Base-by-base conservation (phyloP, 1,140 invertebrate genomes). In the Hormaphis cornu region DNA sequence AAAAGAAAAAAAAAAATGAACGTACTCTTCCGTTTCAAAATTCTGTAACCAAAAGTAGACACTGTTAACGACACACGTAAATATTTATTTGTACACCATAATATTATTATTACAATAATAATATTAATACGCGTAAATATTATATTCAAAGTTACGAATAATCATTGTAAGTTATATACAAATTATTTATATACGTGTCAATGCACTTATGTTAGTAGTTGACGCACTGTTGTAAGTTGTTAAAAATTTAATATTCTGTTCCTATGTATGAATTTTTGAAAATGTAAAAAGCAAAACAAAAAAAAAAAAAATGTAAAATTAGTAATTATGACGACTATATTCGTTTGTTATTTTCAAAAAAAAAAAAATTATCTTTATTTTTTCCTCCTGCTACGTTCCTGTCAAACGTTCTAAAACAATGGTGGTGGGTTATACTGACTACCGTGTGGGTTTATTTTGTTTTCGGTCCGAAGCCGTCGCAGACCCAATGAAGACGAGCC, bases 121-220 rank as follows among this genome's bases (percentile, higher is more conserved):
- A 61, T 8, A 61, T 44, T 8, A 61, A 28, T 37, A 37, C 6
- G 14, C 35, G 14, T 8, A 37, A 37, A 8, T 8, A 8, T 8
- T 46, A 61, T 46, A 44, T 46, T 61, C 22, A 61, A 61, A 61
- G 37, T 61, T 61, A 61, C 42, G 42, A 61, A 61, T 61, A 61
- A 61, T 46, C 46, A 59, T 26, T 24, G 37, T 37, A 35, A 16
- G 12, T 33, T 61, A 28, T 28, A 44, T 18, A 61, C 16, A 44
- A 66, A 50, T 66, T 48, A n/a, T n/a, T n/a, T n/a, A n/a, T n/a
- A 66, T 66, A 66, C 42, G 61, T 66, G 61, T 66, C 61, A 66
- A 66, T 66, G 61, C 61, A 66, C 61, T 48, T 66, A 66, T 66
- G 44, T 66, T 66, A 66, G 61, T 66, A 66, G 61, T 66, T 66